Conservation (phyloP, 2,888 invertebrate genomes). For the Diarsia brunnea region DNA sequence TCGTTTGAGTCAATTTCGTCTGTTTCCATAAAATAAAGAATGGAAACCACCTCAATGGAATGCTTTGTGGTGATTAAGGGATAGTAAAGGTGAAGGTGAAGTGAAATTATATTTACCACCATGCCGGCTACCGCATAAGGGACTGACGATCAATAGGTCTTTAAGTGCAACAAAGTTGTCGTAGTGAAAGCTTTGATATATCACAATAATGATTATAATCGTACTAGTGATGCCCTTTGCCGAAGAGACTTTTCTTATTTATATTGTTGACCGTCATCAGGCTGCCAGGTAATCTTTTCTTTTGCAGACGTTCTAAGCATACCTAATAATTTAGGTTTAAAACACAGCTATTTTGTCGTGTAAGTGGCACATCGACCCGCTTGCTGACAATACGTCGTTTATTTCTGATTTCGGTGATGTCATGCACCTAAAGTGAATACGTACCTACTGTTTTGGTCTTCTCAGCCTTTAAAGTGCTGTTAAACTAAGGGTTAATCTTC, state of each 20-base stretch:
- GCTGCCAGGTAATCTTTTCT: neutral
- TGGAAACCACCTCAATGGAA: neutral
- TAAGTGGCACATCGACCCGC: constrained; percentile 17
- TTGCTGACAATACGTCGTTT: constrained; percentile 26
- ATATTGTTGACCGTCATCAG: neutral
- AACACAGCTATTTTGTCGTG: constrained; percentile 17
- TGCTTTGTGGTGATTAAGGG: constrained; percentile 11
- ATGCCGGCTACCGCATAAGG: constrained; percentile 6
- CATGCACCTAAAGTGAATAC: constrained; percentile 22
- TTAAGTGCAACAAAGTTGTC: constrained; percentile 27
- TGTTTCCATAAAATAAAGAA: neutral
- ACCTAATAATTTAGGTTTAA: constrained; percentile 9
- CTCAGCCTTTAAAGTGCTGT: constrained; percentile 21
- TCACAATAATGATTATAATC: constrained; percentile 28
- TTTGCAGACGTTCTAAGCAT: constrained; percentile 6
- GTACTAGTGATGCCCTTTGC: constrained; percentile 12
- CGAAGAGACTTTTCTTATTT: neutral
- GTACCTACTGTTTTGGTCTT: constrained; percentile 12
- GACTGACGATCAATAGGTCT: constrained; percentile 35
- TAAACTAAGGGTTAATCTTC: constrained; percentile 21
- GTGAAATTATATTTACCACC: constrained; percentile 9
- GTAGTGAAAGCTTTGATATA: constrained; percentile 44
- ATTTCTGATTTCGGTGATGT: constrained; percentile 53
- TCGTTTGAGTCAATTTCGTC: neutral
- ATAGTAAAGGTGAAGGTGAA: constrained; percentile 29